Base-by-base conservation (phyloP, 2,888 invertebrate genomes). In the Bellardia bayeri region DNA sequence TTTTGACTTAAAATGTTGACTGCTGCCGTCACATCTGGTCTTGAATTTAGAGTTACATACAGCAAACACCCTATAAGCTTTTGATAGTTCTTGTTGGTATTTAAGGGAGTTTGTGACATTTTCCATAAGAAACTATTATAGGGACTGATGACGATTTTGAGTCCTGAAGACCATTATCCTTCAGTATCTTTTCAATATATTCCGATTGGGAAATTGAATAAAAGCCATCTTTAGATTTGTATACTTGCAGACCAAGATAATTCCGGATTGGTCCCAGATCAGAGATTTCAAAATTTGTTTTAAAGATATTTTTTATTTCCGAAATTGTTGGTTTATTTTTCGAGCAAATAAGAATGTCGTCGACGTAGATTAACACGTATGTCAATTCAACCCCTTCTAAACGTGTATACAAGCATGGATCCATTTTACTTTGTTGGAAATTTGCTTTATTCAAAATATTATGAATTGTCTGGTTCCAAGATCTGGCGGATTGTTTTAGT, bases 401-500 rank as follows among this genome's bases (percentile, higher is more conserved):
- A 69, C 9, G 8, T 30, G n/a, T 14, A 30, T 75, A 69, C 7
- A 82, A 49, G 11, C 71, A 72, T 33, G 51, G 71, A 33, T 81
- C 80, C 13, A 51, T 7, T 1, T 14, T 72, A 16, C 81, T 81
- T 81, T 72, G 64, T 0, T n/a, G 54, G 23, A 71, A 56, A 71
- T 56, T 33, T 9, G 40, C 56, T 9, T 13, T 71, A 40, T 56
- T 6, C 37, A 71, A 54, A 54, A 71, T 14, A 0, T 63, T 42
- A 51, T 75, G 49, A 16, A 75, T 0, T 3, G 63, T 61, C 66
- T 78, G 63, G 45, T 86, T 82, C 74, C 66, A 86, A 14, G 63
- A 51, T 3, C 80, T 71, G 6, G 69, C 81, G 5, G 74, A 81
- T 14, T 85, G 76, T 45, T 86, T 78, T n/a, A 87, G 72, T 16